Percentiles rank a stretch among this genome's conserved stretches.
phyloP scores from a whole-genome alignment of 2,113 vertebrate species.

The Pelodiscus sinensis region DNA sequence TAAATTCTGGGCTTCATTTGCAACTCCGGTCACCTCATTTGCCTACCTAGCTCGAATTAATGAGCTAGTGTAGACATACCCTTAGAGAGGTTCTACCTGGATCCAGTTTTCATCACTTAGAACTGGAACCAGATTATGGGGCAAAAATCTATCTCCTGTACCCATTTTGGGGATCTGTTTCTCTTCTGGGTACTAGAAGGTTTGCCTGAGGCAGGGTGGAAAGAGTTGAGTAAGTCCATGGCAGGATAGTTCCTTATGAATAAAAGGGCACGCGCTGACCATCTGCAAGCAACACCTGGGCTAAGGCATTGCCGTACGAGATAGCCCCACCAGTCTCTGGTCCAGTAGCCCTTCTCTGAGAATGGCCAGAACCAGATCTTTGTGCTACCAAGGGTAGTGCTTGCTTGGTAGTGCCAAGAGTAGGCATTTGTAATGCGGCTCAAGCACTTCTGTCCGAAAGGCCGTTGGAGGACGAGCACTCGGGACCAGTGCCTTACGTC shows the following conservation, averaged over 20 bases:
- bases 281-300: background rate
- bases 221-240: background rate
- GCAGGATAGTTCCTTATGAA: background rate
- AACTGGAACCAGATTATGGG: no score
- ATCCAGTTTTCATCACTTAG: no score
- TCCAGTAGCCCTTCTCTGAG: background rate
- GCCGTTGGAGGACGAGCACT: background rate
- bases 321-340: accelerated
- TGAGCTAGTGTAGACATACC: no score
- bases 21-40: no score
- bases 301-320: background rate
- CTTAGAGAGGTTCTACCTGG: no score
- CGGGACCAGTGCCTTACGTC: background rate
- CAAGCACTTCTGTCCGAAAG: background rate
- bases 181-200: background rate
- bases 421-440: background rate
- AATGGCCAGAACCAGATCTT: accelerated
- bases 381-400: background rate
- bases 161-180: background rate
- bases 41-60: no score
- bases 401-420: background rate
- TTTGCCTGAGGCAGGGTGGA: background rate
- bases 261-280: background rate
- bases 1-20: no score
- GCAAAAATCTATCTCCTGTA: background rate